A percentile compares a stretch with the other conserved stretches of the same genome.
Conservation (phyloP, 2,888 invertebrate genomes). For the Cantharis rustica region DNA sequence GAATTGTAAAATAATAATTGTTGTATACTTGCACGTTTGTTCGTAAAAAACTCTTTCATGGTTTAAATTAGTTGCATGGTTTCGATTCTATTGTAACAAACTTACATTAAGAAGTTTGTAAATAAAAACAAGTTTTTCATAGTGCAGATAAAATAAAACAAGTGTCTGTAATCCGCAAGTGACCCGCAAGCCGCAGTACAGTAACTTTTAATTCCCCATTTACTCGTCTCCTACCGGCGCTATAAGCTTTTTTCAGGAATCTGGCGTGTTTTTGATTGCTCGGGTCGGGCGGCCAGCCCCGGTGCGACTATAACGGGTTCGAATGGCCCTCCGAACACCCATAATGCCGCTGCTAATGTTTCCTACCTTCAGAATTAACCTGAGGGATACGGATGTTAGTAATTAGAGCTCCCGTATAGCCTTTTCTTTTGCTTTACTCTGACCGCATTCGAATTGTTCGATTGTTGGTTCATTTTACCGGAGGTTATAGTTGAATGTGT, state of each 20-base stretch:
- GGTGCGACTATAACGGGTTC: conserved; percentile 68
- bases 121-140: conserved; percentile 25
- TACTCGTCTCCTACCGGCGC: conserved; percentile 46
- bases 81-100: conserved; percentile 8
- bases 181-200: conserved; percentile 36
- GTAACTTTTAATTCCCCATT: conserved; percentile 51
- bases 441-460: conserved; percentile 39
- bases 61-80: neutral
- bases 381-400: conserved; percentile 58
- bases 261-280: conserved; percentile 61
- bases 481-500: conserved; percentile 36
- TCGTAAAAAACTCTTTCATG: neutral
- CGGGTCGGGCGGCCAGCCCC: conserved; percentile 66
- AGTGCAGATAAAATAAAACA: conserved; percentile 30
- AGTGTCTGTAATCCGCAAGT: conserved; percentile 30
- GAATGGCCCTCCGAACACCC: conserved; percentile 72
- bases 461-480: conserved; percentile 35
- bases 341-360: conserved; percentile 71
- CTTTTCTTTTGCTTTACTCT: conserved; percentile 38
- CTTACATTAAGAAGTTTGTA: conserved; percentile 8
- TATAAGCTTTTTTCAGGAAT: conserved; percentile 50
- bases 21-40: neutral
- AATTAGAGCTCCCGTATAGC: conserved; percentile 62
- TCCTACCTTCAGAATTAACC: conserved; percentile 54
- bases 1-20: conserved; percentile 13